Percentiles rank a stretch among this genome's conserved stretches.
These are phyloP conservation scores for Agrochola litura DNA, from an alignment of 2,888 invertebrate species.

Conservation along the genomic window DNA sequence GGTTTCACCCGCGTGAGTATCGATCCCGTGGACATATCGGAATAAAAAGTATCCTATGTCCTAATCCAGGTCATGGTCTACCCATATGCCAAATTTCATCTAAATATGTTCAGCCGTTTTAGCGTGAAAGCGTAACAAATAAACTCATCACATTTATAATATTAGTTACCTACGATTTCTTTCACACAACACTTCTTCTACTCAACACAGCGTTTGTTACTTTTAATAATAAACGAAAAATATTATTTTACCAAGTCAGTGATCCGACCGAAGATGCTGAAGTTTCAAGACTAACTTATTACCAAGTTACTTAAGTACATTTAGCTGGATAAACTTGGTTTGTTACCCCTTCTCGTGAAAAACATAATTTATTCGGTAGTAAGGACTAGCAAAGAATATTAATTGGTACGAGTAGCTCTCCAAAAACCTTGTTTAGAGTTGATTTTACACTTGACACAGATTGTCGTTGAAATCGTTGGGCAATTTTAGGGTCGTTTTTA, in stretches of 20 bases:
- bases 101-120: no score
- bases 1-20: no score
- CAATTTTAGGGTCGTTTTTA: not conserved
- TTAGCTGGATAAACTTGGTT: conserved; percentile 67
- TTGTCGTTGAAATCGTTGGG: not conserved
- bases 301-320: conserved; percentile 68
- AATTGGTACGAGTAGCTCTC: conserved; percentile 57
- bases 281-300: conserved; percentile 66
- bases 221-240: conserved; percentile 62
- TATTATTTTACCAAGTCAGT: conserved; percentile 63
- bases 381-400: conserved; percentile 62
- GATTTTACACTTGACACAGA: conserved; percentile 39
- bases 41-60: no score
- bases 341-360: conserved; percentile 66
- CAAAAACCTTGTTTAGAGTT: conserved; percentile 44
- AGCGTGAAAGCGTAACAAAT: no score
- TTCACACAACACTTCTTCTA: conserved; percentile 9
- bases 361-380: conserved; percentile 69
- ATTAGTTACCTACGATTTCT: no score
- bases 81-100: no score
- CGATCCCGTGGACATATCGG: no score
- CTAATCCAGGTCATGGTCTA: no score
- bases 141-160: no score
- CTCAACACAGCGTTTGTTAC: conserved; percentile 29
- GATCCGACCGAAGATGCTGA: conserved; percentile 64